Conservation (phyloP, 2,888 invertebrate species). For the Meiosimyza platycephala region DNA sequence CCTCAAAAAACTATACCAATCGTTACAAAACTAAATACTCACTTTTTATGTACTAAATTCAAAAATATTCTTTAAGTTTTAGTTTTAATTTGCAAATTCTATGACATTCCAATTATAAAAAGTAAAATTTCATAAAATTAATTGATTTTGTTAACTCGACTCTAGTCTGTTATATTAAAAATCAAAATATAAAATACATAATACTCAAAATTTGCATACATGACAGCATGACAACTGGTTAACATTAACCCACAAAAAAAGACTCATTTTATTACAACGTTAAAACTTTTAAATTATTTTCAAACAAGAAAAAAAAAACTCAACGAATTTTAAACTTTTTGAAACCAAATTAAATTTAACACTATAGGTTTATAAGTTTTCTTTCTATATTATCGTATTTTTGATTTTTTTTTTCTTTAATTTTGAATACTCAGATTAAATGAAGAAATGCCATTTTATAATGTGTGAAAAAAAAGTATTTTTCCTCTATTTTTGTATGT, state of each 20-base stretch:
- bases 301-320: neutral
- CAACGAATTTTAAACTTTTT: slow-evolving; percentile 6
- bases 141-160: neutral
- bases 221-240: neutral
- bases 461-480: neutral
- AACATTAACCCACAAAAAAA: neutral
- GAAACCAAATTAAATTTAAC: slow-evolving; percentile 2
- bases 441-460: neutral
- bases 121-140: neutral
- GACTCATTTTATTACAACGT: too few relatives aligned
- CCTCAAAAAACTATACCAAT: slow-evolving; percentile 6
- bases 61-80: too few relatives aligned
- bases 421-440: too few relatives aligned
- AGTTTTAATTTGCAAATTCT: too few relatives aligned
- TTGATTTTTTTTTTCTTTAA: neutral
- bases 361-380: neutral
- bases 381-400: neutral
- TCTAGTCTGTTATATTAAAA: slow-evolving; percentile 28
- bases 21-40: too few relatives aligned
- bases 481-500: neutral
- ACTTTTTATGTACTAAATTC: too few relatives aligned
- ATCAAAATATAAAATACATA: neutral
- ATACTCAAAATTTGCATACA: neutral
- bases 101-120: too few relatives aligned
- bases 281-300: too few relatives aligned